Evolutionary conservation across 2,888 invertebrate species (phyloP), one percentile per base, ranked within the genome.

Genomic region (Brenthis hecate): DNA sequence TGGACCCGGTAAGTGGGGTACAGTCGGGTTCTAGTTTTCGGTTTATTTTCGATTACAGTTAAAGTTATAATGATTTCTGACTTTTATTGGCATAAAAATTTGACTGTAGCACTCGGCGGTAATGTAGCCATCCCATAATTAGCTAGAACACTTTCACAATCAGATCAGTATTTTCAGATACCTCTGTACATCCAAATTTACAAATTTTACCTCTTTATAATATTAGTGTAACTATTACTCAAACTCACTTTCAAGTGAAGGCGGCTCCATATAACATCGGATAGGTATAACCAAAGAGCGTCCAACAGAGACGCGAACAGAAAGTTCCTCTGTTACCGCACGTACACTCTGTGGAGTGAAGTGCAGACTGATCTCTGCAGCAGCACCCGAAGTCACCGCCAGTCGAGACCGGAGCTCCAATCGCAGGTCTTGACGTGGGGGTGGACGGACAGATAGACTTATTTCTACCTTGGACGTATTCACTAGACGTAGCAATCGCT

Each of bases 231-330:
- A 19, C 19, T 19, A 19, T 47, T 43, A 19, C 28, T 13, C 1
- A 57, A 36, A 75, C 82, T 78, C 16, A 89, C 91, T 81, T 19
- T 85, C 74, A 0, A 91, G 77, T 0, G 82, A 2, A 0, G 91
- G 91, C 2, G 90, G 85, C 71, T 85, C 76, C 83, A 89, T 85
- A 69, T 84, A 89, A 73, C 89, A 89, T 11, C 73, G 65, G 54
- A 91, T 80, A 2, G 86, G 89, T 60, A 89, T 76, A 2, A 47
- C 11, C 55, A 80, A 32, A 50, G 73, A 2, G 56, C 74, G 61
- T 8, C 81, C 83, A 1, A 68, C 50, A 0, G 86, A 84, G 16
- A 81, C 86, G 0, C 85, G 80, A 19, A 91, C 77, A 2, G 64
- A 56, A 56, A 90, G 57, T 65, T 65, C 66, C 69, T 88, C 89